phyloP scores from a whole-genome alignment of 2,888 invertebrate genomes.

The Gymnocheta viridis region DNA sequence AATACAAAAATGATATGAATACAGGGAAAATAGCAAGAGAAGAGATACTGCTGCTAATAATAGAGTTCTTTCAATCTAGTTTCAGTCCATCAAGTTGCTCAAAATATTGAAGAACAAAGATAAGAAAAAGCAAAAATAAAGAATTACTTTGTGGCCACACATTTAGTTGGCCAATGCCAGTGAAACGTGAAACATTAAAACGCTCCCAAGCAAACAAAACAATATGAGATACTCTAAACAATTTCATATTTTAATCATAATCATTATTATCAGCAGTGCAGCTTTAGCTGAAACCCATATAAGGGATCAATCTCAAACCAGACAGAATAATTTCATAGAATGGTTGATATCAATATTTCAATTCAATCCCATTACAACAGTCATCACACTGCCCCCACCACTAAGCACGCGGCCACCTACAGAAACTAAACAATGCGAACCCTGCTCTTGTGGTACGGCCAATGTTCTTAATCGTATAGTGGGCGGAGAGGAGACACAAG shows the following conservation, averaged over 20 bases:
- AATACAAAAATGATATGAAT: slow-evolving; percentile 16
- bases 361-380: slow-evolving; percentile 58
- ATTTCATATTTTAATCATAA: not conserved
- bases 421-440: slow-evolving; percentile 74
- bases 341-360: slow-evolving; percentile 77
- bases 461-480: slow-evolving; percentile 88
- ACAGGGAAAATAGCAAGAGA: not conserved
- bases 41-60: not conserved
- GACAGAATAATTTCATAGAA: slow-evolving; percentile 76
- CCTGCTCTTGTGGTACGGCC: slow-evolving; percentile 85
- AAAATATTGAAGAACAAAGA: slow-evolving; percentile 7
- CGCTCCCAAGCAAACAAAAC: not conserved
- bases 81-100: not conserved
- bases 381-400: not conserved
- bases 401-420: slow-evolving; percentile 5
- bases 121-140: not conserved
- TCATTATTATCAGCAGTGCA: not conserved
- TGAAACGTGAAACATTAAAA: slow-evolving; percentile 52
- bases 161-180: slow-evolving; percentile 48
- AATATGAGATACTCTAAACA: slow-evolving; percentile 25
- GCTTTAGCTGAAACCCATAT: not conserved
- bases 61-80: slow-evolving; percentile 12
- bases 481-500: slow-evolving; percentile 89
- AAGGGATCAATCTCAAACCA: slow-evolving; percentile 25
- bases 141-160: not conserved